Evolutionary conservation across 2,888 invertebrate genomes (phyloP).

Genomic region (Pyrocoelia pectoralis): DNA sequence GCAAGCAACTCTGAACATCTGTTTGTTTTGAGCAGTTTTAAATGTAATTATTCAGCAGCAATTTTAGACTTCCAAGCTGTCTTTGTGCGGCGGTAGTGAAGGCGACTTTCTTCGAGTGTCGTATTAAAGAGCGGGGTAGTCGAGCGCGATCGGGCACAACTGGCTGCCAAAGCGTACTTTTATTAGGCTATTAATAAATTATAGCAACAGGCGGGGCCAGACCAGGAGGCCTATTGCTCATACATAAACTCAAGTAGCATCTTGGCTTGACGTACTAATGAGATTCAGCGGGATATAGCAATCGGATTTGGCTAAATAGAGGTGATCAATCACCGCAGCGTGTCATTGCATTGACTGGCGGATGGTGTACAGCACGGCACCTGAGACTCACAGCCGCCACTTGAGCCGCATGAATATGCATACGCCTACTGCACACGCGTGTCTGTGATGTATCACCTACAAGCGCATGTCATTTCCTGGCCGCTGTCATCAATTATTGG

Average conservation of each 20-base stretch:
- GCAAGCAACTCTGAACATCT: constrained; percentile 37
- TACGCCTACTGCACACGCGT: constrained; percentile 49
- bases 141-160: constrained; percentile 52
- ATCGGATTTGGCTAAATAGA: constrained; percentile 59
- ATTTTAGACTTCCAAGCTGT: constrained; percentile 50
- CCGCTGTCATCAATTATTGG: constrained; percentile 60
- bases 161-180: constrained; percentile 58
- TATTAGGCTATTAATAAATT: constrained; percentile 62
- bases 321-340: constrained; percentile 59
- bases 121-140: constrained; percentile 52
- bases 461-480: constrained; percentile 50
- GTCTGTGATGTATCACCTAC: constrained; percentile 50
- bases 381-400: constrained; percentile 50
- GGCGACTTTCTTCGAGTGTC: constrained; percentile 53
- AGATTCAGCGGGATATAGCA: constrained; percentile 61
- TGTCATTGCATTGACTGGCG: constrained; percentile 56
- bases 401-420: constrained; percentile 57
- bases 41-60: constrained; percentile 53
- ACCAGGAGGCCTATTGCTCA: constrained; percentile 56
- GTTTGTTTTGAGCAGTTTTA: constrained; percentile 52
- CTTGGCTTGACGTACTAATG: constrained; percentile 62
- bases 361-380: constrained; percentile 53
- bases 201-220: constrained; percentile 60
- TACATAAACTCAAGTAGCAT: constrained; percentile 61
- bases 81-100: constrained; percentile 50